A percentile compares a stretch with the other conserved stretches of the same genome.
Evolutionary conservation across 2,888 invertebrate species (phyloP).

Genomic region (Pyrgus malvae): DNA sequence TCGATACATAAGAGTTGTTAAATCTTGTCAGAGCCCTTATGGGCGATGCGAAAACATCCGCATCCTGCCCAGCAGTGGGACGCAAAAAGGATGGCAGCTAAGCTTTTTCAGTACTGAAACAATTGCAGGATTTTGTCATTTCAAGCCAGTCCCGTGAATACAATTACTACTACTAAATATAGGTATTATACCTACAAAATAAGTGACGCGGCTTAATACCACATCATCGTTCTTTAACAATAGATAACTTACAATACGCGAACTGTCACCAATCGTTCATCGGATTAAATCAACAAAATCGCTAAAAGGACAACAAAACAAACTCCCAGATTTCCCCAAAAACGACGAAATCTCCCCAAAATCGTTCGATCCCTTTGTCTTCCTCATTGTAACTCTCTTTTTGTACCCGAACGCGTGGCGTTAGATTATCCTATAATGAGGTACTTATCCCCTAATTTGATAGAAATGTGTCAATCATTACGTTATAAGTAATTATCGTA

Average conservation of each 20-base stretch:
- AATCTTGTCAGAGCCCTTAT: no score
- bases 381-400: conserved; percentile 4
- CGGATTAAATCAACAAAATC: conserved; percentile 16
- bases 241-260: not conserved
- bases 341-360: conserved; percentile 15
- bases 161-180: no score
- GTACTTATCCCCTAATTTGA: conserved; percentile 28
- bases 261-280: conserved; percentile 17
- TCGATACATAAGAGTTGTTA: no score
- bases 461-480: conserved; percentile 34
- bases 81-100: no score
- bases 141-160: no score
- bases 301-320: conserved; percentile 9
- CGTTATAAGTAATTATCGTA: conserved; percentile 22
- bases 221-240: no score
- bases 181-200: no score
- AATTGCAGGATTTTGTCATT: no score
- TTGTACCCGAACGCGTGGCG: conserved; percentile 27
- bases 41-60: no score
- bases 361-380: conserved; percentile 10
- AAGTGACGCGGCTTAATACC: no score
- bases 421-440: conserved; percentile 32
- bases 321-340: conserved; percentile 17
- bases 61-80: no score
- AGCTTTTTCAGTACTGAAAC: no score